Evolutionary conservation across 2,888 invertebrate species (phyloP).

Genomic region (Embidobia sp.): DNA sequence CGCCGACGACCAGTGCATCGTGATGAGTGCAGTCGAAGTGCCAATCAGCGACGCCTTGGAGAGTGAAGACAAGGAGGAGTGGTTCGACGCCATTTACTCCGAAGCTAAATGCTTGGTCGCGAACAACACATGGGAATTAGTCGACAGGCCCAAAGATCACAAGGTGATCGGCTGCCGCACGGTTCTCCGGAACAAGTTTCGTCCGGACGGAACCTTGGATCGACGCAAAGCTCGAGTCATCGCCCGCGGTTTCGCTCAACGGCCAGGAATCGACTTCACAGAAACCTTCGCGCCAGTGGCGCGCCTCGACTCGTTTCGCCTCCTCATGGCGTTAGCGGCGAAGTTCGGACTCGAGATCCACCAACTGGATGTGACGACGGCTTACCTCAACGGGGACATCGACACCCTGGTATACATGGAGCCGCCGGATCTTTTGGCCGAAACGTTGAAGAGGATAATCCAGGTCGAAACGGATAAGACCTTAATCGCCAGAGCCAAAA

Average conservation of each 20-base stretch:
- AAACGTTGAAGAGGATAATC: not conserved
- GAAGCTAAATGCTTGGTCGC: not conserved
- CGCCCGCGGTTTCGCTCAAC: slow-evolving; percentile 4
- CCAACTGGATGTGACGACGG: slow-evolving; percentile 1
- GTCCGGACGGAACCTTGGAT: slow-evolving; percentile 9
- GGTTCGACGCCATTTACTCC: slow-evolving; percentile 1
- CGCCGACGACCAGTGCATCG: too few relatives aligned
- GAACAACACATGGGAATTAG: slow-evolving; percentile 11
- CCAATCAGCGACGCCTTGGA: too few relatives aligned
- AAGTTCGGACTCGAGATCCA: not conserved
- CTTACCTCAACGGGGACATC: slow-evolving; percentile 1
- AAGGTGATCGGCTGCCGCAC: slow-evolving; percentile 25
- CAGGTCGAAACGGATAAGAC: not conserved
- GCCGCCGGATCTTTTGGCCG: not conserved
- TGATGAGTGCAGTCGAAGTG: too few relatives aligned
- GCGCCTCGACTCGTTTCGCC: not conserved
- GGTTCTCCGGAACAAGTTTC: slow-evolving; percentile 27
- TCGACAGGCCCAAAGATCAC: not conserved
- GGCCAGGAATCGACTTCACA: not conserved
- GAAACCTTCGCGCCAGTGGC: slow-evolving; percentile 8
- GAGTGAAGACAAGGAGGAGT: not conserved
- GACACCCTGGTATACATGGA: slow-evolving; percentile 8
- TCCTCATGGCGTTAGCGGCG: not conserved
- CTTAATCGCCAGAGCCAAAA: not conserved
- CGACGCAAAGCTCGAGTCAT: slow-evolving; percentile 27